A percentile compares a stretch with the other conserved stretches of the same genome.
phyloP scores from a whole-genome alignment of 2,888 invertebrate species.

The Cordilura impudica region DNA sequence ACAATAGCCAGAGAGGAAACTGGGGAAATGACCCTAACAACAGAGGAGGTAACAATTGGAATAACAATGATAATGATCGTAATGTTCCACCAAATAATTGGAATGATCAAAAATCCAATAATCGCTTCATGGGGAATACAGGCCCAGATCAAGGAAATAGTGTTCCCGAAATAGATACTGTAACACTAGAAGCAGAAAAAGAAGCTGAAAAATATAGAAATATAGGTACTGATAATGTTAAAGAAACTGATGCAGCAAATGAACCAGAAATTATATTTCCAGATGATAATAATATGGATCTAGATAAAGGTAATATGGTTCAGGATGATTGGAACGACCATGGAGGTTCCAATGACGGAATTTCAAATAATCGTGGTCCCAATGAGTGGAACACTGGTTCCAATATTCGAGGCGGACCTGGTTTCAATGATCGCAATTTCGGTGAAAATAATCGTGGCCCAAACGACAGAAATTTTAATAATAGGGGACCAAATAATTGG shows the following conservation, averaged over 20 bases:
- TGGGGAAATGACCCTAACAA: conserved; percentile 16
- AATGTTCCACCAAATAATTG: conserved; percentile 46
- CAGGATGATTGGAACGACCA: conserved; percentile 19
- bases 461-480: conserved; percentile 2
- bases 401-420: neutral
- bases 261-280: conserved; percentile 21
- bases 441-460: conserved; percentile 34
- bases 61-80: conserved; percentile 26
- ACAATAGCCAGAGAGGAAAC: conserved; percentile 22
- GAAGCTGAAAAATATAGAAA: too few relatives aligned
- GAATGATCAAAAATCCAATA: conserved; percentile 8
- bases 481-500: conserved; percentile 22
- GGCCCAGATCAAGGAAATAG: neutral
- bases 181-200: too few relatives aligned
- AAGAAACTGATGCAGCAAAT: neutral
- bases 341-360: neutral
- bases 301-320: neutral
- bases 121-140: neutral
- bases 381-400: conserved; percentile 23
- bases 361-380: conserved; percentile 20
- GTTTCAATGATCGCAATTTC: neutral
- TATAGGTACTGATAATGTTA: neutral
- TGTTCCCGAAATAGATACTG: neutral
- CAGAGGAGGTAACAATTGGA: conserved; percentile 47
- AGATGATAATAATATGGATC: conserved; percentile 30